These are phyloP conservation scores for Neomicropteryx cornuta DNA, from an alignment of 1,140 invertebrate species.

Conservation along the genomic window DNA sequence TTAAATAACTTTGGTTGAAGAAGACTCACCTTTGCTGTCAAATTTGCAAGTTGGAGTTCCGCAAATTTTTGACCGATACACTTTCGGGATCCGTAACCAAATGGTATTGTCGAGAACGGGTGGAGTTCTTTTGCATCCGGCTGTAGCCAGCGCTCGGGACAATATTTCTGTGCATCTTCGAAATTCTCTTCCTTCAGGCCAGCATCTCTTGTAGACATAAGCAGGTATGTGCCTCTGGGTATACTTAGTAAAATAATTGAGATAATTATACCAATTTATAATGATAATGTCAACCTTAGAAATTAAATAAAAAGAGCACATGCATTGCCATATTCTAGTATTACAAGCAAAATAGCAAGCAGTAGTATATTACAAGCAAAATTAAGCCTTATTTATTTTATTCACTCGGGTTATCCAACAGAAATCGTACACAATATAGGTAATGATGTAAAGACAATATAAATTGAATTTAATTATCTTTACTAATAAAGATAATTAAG, in stretches of 20 bases:
- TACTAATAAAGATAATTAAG: too few species aligned
- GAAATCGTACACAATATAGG: too few species aligned
- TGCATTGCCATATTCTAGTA: conserved; percentile 5
- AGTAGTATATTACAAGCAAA: too few species aligned
- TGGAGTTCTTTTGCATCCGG: conserved; percentile 27
- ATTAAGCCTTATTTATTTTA: too few species aligned
- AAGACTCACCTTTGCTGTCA: conserved; percentile 40
- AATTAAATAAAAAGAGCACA: conserved; percentile 3
- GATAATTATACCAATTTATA: conserved; percentile 3
- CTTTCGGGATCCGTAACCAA: conserved; percentile 45
- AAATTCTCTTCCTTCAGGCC: conserved; percentile 56
- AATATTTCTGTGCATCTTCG: conserved; percentile 54
- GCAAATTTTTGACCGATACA: conserved; percentile 48
- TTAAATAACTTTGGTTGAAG: not conserved
- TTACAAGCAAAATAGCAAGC: too few species aligned
- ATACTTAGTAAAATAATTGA: conserved; percentile 22
- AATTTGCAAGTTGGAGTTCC: conserved; percentile 41
- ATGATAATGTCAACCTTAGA: conserved; percentile 1
- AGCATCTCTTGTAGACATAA: conserved; percentile 58
- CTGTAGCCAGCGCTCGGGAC: conserved; percentile 58
- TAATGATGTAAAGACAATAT: too few species aligned
- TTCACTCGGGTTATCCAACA: too few species aligned
- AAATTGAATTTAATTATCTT: too few species aligned
- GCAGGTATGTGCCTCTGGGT: conserved; percentile 52
- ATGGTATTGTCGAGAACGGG: conserved; percentile 45